Percentiles rank a stretch among this genome's conserved stretches.
phyloP scores from a whole-genome alignment of 2,113 vertebrate species.

The Pagrus major region DNA sequence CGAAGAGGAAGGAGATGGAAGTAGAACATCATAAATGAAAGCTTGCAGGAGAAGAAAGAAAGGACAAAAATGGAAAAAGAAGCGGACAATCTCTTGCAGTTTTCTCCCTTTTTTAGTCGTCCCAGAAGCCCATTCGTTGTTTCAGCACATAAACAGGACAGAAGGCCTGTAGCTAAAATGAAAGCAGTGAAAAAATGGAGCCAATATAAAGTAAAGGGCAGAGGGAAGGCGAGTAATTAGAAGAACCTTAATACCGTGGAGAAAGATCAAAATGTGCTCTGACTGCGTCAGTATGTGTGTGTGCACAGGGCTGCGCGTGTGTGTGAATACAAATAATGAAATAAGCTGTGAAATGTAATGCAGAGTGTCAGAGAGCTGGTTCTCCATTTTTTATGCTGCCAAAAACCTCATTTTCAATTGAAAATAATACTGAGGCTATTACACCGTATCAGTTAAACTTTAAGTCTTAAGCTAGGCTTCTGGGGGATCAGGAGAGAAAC shows the following conservation, averaged over 20 bases:
- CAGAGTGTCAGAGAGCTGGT: background rate
- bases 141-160: background rate
- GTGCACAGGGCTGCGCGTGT: too few relatives aligned
- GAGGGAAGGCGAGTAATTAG: background rate
- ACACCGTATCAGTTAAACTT: background rate
- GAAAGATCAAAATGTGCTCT: background rate
- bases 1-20: background rate
- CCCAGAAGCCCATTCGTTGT: background rate
- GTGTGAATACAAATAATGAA: background rate
- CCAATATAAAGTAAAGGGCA: conserved; percentile 8
- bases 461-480: background rate
- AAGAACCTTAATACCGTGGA: background rate
- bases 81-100: background rate
- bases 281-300: background rate
- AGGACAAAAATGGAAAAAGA: background rate
- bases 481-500: background rate
- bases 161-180: background rate
- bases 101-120: background rate
- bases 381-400: background rate
- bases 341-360: background rate
- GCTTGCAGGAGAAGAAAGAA: background rate
- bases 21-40: background rate
- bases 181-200: background rate
- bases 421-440: background rate
- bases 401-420: background rate